Evolutionary conservation across 2,797 vertebrate genomes (phyloP).

Genomic region (Chrosomus eos): DNA sequence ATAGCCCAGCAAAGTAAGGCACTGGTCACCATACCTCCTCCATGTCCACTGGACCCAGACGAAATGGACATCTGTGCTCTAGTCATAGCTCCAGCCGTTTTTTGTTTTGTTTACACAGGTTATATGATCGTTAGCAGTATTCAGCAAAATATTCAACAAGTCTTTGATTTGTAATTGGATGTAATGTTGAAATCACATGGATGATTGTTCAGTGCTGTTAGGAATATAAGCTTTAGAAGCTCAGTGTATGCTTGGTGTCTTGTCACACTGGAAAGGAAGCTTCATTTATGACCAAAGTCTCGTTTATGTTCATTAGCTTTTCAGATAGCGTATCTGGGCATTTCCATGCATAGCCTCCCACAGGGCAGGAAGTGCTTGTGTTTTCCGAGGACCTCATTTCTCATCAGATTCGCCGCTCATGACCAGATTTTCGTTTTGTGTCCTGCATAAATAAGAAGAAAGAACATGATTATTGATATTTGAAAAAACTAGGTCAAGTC

Average conservation of each 20-base stretch:
- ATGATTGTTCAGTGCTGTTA: constrained; percentile 1
- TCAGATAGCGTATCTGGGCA: constrained; percentile 31
- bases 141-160: constrained; percentile 19
- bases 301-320: constrained; percentile 29
- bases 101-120: not conserved
- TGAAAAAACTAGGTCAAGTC: constrained; percentile 17
- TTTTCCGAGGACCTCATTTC: constrained; percentile 40
- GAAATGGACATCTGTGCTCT: constrained; percentile 41
- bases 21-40: constrained; percentile 74
- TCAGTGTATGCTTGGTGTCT: constrained; percentile 10
- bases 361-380: constrained; percentile 26
- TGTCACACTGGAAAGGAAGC: constrained; percentile 26
- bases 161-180: constrained; percentile 28
- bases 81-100: constrained; percentile 38
- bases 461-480: constrained; percentile 40
- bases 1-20: constrained; percentile 80
- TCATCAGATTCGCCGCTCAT: constrained; percentile 16
- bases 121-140: not conserved
- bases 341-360: constrained; percentile 29
- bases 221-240: not conserved
- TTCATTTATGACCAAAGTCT: constrained; percentile 40
- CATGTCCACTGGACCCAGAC: constrained; percentile 72
- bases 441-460: constrained; percentile 49
- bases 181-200: constrained; percentile 13
- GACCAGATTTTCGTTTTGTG: constrained; percentile 35